phyloP scores from a whole-genome alignment of 1,140 invertebrate species.

The Pemphigus obesinymphae region DNA sequence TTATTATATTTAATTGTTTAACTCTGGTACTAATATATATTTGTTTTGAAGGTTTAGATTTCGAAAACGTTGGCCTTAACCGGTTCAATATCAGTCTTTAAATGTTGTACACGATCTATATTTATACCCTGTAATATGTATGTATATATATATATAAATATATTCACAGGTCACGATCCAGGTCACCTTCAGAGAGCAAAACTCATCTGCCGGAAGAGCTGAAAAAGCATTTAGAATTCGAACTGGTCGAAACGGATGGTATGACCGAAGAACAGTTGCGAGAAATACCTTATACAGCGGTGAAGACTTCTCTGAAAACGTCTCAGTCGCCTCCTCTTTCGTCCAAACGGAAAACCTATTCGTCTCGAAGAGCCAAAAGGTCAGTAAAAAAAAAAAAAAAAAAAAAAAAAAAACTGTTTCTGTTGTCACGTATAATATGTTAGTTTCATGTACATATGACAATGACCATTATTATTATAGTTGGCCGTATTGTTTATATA shows the following conservation, averaged over 20 bases:
- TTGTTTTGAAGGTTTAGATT: no score
- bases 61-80: no score
- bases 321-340: conserved; percentile 52
- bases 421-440: neutral
- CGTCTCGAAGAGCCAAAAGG: conserved; percentile 44
- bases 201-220: conserved; percentile 58
- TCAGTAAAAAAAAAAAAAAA: no score
- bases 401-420: neutral
- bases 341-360: conserved; percentile 44
- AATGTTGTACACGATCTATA: no score
- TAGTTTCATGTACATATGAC: no score
- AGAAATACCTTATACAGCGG: conserved; percentile 89
- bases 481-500: no score
- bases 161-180: conserved; percentile 57
- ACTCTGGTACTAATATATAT: no score
- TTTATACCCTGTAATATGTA: no score
- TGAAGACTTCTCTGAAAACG: conserved; percentile 55
- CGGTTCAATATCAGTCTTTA: no score
- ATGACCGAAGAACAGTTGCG: conserved; percentile 82
- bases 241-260: conserved; percentile 79
- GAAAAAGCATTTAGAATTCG: conserved; percentile 76
- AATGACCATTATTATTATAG: no score
- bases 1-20: no score
- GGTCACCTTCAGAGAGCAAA: conserved; percentile 65
- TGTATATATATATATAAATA: no score